phyloP scores from a whole-genome alignment of 2,888 invertebrate genomes.

The Didymodactylos carnosus region DNA sequence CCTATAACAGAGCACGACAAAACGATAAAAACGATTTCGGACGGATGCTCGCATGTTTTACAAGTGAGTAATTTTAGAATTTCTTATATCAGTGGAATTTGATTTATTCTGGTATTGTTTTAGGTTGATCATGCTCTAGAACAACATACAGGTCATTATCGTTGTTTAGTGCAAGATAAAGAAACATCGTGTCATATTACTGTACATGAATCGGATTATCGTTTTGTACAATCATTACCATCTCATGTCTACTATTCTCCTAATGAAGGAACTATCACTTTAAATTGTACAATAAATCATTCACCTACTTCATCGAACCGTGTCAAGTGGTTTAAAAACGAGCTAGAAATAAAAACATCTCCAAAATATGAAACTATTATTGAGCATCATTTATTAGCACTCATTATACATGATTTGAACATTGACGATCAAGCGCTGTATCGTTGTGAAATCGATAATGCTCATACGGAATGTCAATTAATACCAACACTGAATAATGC shows the following conservation, averaged over 20 bases:
- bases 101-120: too few species aligned
- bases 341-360: neutral
- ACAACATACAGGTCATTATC: neutral
- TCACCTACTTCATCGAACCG: neutral
- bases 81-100: too few species aligned
- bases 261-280: neutral
- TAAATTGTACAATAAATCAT: slow-evolving; percentile 6
- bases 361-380: slow-evolving; percentile 7
- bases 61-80: neutral
- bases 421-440: slow-evolving; percentile 5
- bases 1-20: neutral
- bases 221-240: neutral
- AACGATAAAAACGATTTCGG: neutral
- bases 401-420: slow-evolving; percentile 11
- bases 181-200: neutral
- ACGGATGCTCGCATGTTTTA: neutral
- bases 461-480: slow-evolving; percentile 1
- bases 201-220: neutral
- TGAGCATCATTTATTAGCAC: slow-evolving; percentile 9
- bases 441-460: neutral
- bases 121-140: neutral
- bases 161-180: neutral
- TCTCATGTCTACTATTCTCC: neutral
- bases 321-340: slow-evolving; percentile 9
- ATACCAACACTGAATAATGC: neutral